Evolutionary conservation across 1,140 invertebrate species (phyloP), one percentile per base, ranked within the genome.

Genomic region (Rhysida immarginata): DNA sequence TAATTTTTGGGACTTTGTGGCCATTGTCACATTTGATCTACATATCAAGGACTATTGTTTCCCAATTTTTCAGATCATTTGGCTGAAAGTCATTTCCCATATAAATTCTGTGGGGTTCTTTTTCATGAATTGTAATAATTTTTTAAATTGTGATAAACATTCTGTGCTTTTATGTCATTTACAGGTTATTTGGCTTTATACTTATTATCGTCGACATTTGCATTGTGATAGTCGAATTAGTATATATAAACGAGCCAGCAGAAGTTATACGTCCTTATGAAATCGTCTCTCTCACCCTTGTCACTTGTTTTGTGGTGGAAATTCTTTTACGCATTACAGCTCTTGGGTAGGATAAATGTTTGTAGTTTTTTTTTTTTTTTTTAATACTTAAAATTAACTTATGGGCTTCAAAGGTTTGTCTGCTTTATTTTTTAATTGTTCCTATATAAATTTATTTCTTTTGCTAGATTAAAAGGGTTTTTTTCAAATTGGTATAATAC

Each of bases 401-500:
- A 35, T 8, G 29, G 16, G 29, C 5, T 35, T 5, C 5, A 35
- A 16, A 35, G 29, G 29, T 35, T 35, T 35, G 29, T 16, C 29
- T 35, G 5, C 16, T 35, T 35, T 35, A 35, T 35, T 35, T 35
- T 35, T 8, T 35, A 8, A 8, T 35, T 8, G 16, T 8, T 8
- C 5, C 5, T 35, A 35, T 16, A 35, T 35, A 8, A 11, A 5
- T 20, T 46, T 27, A 25, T 56, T 58, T 55, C 46, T 55, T 54
- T 58, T 63, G 59, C n/a, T 57, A 70, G 67, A 13, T 49, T 58
- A 0, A 55, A 56, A 18, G 35, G 58, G 18, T 72, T 70, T 58
- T 75, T 75, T 59, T 59, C 61, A 54, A 65, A 66, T 50, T 70
- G 70, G 64, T 66, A 71, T 60, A 74, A 75, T 60, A 58, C 68